Evolutionary conservation across 2,113 vertebrate species (phyloP).

Genomic region (Syngnathus floridae): DNA sequence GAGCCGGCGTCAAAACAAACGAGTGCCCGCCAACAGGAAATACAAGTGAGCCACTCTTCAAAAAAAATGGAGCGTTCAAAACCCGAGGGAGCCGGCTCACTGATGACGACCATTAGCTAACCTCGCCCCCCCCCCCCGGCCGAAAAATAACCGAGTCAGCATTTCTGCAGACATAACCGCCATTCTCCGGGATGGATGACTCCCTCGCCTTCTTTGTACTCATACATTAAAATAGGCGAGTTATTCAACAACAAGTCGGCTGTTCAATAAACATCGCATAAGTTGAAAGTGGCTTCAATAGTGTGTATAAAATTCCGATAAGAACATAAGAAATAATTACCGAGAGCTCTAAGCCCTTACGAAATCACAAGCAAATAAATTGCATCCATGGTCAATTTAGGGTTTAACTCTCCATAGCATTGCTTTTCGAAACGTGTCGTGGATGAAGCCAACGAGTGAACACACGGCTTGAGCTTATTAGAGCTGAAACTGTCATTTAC

Average conservation of each 20-base stretch:
- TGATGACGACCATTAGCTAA: neutral
- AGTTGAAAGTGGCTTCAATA: no score
- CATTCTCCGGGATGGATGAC: constrained; percentile 1
- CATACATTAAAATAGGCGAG: no score
- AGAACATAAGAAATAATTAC: neutral
- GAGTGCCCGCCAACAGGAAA: neutral
- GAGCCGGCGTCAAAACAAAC: neutral
- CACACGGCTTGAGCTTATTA: neutral
- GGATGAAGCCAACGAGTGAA: neutral
- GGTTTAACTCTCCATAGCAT: neutral
- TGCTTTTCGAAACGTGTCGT: neutral
- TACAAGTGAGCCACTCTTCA: neutral
- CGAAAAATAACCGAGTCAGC: neutral
- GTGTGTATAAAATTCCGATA: no score
- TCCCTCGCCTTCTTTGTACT: neutral
- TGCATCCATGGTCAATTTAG: neutral
- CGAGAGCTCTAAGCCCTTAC: neutral
- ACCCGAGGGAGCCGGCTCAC: neutral
- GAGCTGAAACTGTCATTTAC: neutral
- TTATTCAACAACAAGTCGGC: no score
- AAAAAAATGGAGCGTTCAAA: constrained; percentile 4
- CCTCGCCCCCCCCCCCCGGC: neutral
- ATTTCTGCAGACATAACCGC: neutral
- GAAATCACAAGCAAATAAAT: neutral
- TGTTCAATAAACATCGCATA: no score